Conservation (phyloP, 1,140 invertebrate genomes). For the Drosophila miranda region DNA sequence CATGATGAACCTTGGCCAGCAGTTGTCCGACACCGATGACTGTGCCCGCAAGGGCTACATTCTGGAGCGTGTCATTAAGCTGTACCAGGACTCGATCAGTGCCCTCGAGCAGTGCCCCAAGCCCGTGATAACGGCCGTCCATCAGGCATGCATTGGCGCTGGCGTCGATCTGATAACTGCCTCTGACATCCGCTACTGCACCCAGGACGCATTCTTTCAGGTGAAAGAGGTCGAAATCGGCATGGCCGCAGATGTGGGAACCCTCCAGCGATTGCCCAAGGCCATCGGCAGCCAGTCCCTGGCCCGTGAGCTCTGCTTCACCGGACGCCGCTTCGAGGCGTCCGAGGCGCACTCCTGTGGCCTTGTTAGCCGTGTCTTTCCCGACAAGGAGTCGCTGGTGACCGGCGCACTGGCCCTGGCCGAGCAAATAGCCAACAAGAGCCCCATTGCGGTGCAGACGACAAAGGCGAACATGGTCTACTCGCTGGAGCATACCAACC, state of each 20-base stretch:
- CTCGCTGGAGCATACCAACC: slow-evolving; percentile 92
- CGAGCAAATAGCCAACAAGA: slow-evolving; percentile 92
- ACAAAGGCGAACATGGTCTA: slow-evolving; percentile 93
- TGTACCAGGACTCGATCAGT: slow-evolving; percentile 88
- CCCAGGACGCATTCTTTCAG: slow-evolving; percentile 95
- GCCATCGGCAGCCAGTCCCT: slow-evolving; percentile 94
- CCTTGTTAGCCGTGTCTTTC: slow-evolving; percentile 87
- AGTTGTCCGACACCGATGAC: slow-evolving; percentile 88
- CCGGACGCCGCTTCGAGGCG: slow-evolving; percentile 91
- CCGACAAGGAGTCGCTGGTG: slow-evolving; percentile 84
- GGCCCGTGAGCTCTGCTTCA: slow-evolving; percentile 93
- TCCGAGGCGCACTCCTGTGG: slow-evolving; percentile 91
- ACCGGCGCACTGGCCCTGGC: slow-evolving; percentile 89
- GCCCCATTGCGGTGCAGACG: slow-evolving; percentile 96
- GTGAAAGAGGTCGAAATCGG: slow-evolving; percentile 94
- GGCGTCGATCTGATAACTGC: slow-evolving; percentile 94
- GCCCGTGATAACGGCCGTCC: slow-evolving; percentile 94
- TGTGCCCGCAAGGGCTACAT: slow-evolving; percentile 89
- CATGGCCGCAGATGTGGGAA: slow-evolving; percentile 97
- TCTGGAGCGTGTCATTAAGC: slow-evolving; percentile 86
- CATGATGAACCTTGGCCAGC: slow-evolving; percentile 85
- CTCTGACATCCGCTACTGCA: slow-evolving; percentile 96
- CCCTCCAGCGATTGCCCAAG: slow-evolving; percentile 96
- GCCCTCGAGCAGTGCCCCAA: slow-evolving; percentile 91
- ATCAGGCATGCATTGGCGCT: slow-evolving; percentile 95